Base-by-base conservation (phyloP, 53 echinoderm and acorn worm genomes). In the Actinopyga echinites region DNA sequence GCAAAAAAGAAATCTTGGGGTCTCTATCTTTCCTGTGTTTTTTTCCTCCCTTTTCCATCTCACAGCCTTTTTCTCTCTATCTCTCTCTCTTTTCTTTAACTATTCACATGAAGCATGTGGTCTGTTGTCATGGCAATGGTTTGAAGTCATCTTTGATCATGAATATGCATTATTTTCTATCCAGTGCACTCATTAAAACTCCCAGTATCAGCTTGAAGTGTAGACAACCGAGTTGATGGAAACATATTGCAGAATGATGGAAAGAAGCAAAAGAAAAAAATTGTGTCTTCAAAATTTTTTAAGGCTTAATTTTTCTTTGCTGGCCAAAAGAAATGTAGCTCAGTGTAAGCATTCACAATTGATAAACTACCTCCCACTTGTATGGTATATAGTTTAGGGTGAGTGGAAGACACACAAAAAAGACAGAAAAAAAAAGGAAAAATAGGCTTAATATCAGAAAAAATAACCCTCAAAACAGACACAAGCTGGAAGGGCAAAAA, bases 71-170 rank as follows among this genome's bases (percentile, higher is more conserved):
- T 57, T 78, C 57, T 78, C 78, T 78, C 57, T 62, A 30, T 62
- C 49, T 78, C 52, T 74, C 44, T 71, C 74, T 54, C 75, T 49
- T 54, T 78, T 78, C 57, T 78, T 78, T 78, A 78, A 78, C 78
- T 78, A 78, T 54, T 78, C 78, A 78, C 78, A 56, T 56, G 56
- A 56, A 78, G 78, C 78, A 78, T 78, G 78, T 78, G 78, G 78
- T 78, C 57, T 78, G 78, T 78, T 78, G 78, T 34, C 78, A 56
- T 53, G 25, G 78, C 56, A 78, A 78, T 32, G 19, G 55, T 54
- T 78, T 78, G 78, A 78, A 78, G 78, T 78, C 78, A 78, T 78
- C 78, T 56, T 78, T 78, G 78, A 30, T 78, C 78, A 78, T 78
- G 78, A 78, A 78, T 78, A 78, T 78, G 55, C 57, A 78, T 78